Evolutionary conservation across 2,113 vertebrate genomes (phyloP).

Genomic region (Oryzias woworae): DNA sequence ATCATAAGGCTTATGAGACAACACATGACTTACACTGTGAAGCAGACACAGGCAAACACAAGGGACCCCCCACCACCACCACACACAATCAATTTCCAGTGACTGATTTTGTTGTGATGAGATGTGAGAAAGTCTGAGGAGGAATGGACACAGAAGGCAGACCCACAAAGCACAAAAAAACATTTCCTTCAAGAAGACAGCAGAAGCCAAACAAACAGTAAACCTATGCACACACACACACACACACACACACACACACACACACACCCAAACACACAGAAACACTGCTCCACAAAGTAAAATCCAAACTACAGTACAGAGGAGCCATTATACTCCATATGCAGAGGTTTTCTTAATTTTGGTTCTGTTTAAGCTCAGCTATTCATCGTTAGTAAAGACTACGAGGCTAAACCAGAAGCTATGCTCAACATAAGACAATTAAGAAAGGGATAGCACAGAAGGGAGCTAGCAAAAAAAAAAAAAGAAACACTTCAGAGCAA

Average conservation of each 20-base stretch:
- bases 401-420: constrained; percentile 17
- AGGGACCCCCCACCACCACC: background rate
- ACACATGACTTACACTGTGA: too few relatives aligned
- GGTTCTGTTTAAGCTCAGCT: background rate
- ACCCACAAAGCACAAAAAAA: constrained; percentile 29
- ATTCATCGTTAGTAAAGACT: background rate
- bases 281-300: constrained; percentile 63
- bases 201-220: constrained; percentile 33
- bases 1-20: too few relatives aligned
- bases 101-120: constrained; percentile 28
- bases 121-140: constrained; percentile 37
- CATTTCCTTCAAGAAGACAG: constrained; percentile 40
- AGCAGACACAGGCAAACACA: constrained; percentile 10
- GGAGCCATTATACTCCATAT: constrained; percentile 5
- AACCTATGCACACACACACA: constrained; percentile 17
- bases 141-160: constrained; percentile 21
- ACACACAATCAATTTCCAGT: constrained; percentile 3
- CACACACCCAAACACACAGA: constrained; percentile 8
- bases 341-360: background rate
- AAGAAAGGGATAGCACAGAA: constrained; percentile 50
- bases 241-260: constrained; percentile 5
- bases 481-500: constrained; percentile 67
- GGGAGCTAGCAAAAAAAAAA: constrained; percentile 55
- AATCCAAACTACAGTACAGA: constrained; percentile 23
- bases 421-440: constrained; percentile 15